Base-by-base conservation (phyloP, 2,113 vertebrate species). In the Neotragus moschatus region DNA sequence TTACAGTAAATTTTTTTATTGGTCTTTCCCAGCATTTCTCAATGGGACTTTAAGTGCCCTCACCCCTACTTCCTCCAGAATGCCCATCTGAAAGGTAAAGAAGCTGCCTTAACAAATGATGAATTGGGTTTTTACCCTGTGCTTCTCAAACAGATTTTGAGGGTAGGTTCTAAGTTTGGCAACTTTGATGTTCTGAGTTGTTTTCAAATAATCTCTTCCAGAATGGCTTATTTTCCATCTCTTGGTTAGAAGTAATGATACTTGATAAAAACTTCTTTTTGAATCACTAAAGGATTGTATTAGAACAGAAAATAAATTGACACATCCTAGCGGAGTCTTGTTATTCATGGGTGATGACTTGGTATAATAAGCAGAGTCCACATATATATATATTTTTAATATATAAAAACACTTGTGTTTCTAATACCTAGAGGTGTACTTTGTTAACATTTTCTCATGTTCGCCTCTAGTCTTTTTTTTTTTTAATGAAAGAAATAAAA, bases 401-500 rank as follows among this genome's bases (percentile, higher is more conserved):
- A 17, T 55, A 58, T 61, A 36, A 89, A 97, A 90, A 63, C 77
- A 61, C 30, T 53, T 49, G 43, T 87, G 36, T 92, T 95, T 55
- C 26, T 45, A 12, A 56, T 56, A 79, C 39, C 16, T 86, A 84
- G 56, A 90, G 43, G 6, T 33, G 26, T 30, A 39, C 47, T 93
- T 92, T 63, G 63, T 90, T 89, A 88, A 75, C 70, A 25, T 92
- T 95, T 96, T 85, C 51, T 95, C 51, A 56, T 61, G 70, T 80
- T 95, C 90, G 23, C 84, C 30, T 96, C n/a, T 47, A 10, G 79
- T n/a, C 17, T 95, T 89, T 33, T 33, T 75, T 66, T 66, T 36
- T 92, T 45, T 49, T 1, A 0, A 80, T 89, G 94, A 91, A 96
- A 88, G 70, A 96, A 96, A 92, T 84, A 92, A 96, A 84, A 89